Conservation (phyloP, 2,113 vertebrate genomes). For the Engraulis encrasicolus region DNA sequence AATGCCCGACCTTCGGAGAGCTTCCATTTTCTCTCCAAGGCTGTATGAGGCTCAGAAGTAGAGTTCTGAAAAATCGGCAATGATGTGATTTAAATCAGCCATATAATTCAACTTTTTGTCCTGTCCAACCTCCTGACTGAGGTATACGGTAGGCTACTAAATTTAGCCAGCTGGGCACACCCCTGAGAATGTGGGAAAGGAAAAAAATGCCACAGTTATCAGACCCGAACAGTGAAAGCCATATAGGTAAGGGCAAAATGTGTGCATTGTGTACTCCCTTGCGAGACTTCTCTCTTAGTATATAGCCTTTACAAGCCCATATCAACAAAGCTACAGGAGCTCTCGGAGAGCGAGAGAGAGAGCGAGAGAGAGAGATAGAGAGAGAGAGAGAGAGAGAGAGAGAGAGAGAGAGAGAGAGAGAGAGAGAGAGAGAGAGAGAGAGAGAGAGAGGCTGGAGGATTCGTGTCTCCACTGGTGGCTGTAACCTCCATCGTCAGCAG, state of each 20-base stretch:
- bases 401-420: too few relatives aligned
- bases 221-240: neutral
- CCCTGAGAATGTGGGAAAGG: neutral
- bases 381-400: too few relatives aligned
- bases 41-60: neutral
- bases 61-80: neutral
- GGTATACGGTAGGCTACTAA: too few relatives aligned
- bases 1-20: neutral
- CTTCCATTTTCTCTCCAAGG: constrained; percentile 16
- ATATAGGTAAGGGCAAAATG: neutral
- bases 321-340: neutral
- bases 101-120: neutral
- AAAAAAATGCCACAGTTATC: neutral
- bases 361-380: too few relatives aligned
- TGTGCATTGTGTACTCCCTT: neutral
- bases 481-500: neutral
- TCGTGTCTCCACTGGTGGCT: neutral
- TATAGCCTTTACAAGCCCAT: neutral
- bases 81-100: neutral
- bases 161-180: neutral
- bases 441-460: neutral
- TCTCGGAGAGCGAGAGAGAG: too few relatives aligned
- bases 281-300: neutral
- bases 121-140: neutral
- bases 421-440: too few relatives aligned